Base-by-base conservation (phyloP, 2,797 vertebrate species). In the Syndactyla subalaris region DNA sequence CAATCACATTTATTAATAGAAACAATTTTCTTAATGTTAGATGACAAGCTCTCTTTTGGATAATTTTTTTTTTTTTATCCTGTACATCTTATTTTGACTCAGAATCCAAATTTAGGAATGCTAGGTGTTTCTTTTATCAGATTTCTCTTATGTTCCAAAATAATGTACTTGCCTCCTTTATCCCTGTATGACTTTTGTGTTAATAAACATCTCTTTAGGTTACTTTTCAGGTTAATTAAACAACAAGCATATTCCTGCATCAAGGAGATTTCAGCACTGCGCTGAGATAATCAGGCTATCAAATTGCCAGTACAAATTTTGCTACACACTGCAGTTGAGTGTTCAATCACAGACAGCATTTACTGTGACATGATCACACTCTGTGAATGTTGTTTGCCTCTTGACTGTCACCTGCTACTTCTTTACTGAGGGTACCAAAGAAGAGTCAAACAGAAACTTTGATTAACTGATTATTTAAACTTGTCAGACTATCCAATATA, bases 381-480 rank as follows among this genome's bases (percentile, higher is more conserved):
- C 43, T 2, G 1, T 68, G 61, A 91, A 86, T 12, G 30, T n/a
- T 75, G 24, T 55, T 81, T 82, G 36, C 16, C 14, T 61, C 66
- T 93, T 87, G 67, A 93, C 38, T 90, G 45, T 81, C 66, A 94
- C 26, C 48, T 83, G 65, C 24, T 63, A 24, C 84, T 95, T 88
- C 59, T 24, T 91, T 59, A 57, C 39, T 38, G 36, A 81, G 65
- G 21, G 10, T 21, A 67, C 12, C 38, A 84, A 68, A 80, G 62
- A 82, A 73, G 59, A 94, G n/a, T 59, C 52, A 83, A 85, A 73
- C 23, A 84, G 34, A 68, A 91, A 63, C 32, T 78, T 77, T 58
- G 38, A 72, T 45, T 74, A 76, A 79, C 68, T 43, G 32, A 65
- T 57, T 85, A 52, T 71, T 62, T 76, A 81, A 78, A 86, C 38